These are phyloP conservation scores for Chionodraco myersi DNA, from an alignment of 2,113 vertebrate genomes.

Conservation along the genomic window DNA sequence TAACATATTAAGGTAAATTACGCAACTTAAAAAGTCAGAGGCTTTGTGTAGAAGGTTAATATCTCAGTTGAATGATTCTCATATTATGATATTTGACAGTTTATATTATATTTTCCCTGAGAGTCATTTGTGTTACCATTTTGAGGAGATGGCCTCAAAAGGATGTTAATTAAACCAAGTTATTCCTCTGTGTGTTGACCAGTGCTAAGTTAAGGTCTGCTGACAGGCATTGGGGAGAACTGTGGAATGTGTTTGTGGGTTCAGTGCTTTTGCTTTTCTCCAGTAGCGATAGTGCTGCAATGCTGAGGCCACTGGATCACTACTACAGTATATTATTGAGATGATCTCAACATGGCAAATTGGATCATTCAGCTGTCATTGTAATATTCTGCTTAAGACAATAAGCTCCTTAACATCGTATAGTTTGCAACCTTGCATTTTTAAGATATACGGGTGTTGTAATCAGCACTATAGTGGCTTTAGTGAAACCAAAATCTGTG, in stretches of 20 bases:
- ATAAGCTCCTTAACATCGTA: background rate
- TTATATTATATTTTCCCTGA: background rate
- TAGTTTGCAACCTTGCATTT: conserved; percentile 2
- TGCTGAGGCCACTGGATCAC: conserved; percentile 43
- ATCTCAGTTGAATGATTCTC: conserved; percentile 3
- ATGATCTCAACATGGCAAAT: conserved; percentile 11
- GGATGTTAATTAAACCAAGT: conserved; percentile 45
- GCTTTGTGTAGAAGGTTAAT: conserved; percentile 1
- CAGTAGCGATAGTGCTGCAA: conserved; percentile 25
- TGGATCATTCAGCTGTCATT: conserved; percentile 10
- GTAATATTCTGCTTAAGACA: background rate
- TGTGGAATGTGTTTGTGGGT: conserved; percentile 58
- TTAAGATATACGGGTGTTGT: background rate
- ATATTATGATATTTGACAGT: background rate
- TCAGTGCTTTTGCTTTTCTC: conserved; percentile 47
- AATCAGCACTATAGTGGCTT: background rate
- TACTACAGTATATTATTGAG: conserved; percentile 11
- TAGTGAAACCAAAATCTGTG: background rate
- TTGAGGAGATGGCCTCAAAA: conserved; percentile 12
- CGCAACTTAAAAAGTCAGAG: background rate
- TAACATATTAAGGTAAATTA: background rate
- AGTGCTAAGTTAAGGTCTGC: conserved; percentile 62
- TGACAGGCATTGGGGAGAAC: conserved; percentile 42
- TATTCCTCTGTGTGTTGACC: conserved; percentile 57
- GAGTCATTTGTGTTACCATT: conserved; percentile 11